These are phyloP conservation scores for Nematolebias whitei DNA, from an alignment of 2,113 vertebrate species.

Conservation along the genomic window DNA sequence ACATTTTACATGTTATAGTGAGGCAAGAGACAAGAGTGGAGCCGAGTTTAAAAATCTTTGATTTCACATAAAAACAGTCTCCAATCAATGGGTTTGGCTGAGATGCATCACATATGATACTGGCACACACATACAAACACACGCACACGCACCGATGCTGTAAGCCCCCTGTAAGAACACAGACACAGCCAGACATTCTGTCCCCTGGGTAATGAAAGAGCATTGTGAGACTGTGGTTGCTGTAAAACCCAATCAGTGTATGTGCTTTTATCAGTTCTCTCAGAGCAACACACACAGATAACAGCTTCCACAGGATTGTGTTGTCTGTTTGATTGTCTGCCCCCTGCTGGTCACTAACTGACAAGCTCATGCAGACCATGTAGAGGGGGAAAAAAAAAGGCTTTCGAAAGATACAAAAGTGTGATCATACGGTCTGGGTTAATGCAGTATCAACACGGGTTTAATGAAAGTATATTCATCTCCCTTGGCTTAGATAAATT, in stretches of 20 bases:
- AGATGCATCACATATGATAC: conserved; percentile 40
- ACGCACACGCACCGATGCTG: conserved; percentile 13
- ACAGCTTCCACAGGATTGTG: conserved; percentile 40
- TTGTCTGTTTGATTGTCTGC: conserved; percentile 34
- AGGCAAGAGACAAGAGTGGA: conserved; percentile 34
- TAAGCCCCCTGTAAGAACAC: conserved; percentile 48
- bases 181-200: conserved; percentile 55
- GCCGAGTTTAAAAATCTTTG: conserved; percentile 33
- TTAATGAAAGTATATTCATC: conserved; percentile 23
- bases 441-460: conserved; percentile 37
- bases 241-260: conserved; percentile 80
- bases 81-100: conserved; percentile 34
- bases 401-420: conserved; percentile 9
- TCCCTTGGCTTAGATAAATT: conserved; percentile 17
- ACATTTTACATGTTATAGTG: conserved; percentile 26
- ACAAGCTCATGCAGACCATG: conserved; percentile 3
- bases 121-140: conserved; percentile 21
- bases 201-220: conserved; percentile 77
- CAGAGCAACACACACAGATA: conserved; percentile 55
- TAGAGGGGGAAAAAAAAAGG: conserved; percentile 14
- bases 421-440: conserved; percentile 22
- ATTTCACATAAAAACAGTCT: conserved; percentile 35
- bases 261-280: conserved; percentile 64
- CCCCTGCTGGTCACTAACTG: conserved; percentile 66
- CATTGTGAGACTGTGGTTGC: conserved; percentile 65